These are phyloP conservation scores for Thymallus thymallus DNA, from an alignment of 2,113 vertebrate species.

Conservation along the genomic window DNA sequence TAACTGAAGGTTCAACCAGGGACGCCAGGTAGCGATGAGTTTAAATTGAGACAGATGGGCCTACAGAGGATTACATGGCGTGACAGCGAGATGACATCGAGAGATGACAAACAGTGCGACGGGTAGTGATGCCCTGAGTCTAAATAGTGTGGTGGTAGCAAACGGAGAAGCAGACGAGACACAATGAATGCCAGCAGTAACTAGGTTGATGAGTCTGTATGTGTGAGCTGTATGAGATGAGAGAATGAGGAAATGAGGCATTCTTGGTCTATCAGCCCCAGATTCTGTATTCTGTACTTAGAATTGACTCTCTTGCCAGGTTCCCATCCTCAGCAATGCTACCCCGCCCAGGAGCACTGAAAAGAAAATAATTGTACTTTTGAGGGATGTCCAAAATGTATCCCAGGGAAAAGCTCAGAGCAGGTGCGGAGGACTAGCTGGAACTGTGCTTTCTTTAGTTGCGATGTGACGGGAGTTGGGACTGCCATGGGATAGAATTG, in stretches of 20 bases:
- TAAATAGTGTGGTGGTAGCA: too few relatives aligned
- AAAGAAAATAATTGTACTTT: slow-evolving; percentile 17
- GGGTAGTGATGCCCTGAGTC: neutral
- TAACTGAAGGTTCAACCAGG: neutral
- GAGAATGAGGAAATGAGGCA: neutral
- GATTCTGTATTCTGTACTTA: too few relatives aligned
- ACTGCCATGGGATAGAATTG: slow-evolving; percentile 6
- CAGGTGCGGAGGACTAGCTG: slow-evolving; percentile 17
- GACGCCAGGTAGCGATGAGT: neutral
- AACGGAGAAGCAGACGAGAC: neutral
- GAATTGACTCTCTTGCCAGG: too few relatives aligned
- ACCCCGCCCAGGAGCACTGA: neutral
- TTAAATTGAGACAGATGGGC: neutral
- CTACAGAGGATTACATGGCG: neutral
- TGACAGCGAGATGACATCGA: too few relatives aligned
- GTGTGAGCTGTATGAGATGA: neutral
- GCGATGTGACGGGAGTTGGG: slow-evolving; percentile 29
- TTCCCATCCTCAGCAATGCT: too few relatives aligned
- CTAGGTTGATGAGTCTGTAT: neutral
- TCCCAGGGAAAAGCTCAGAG: slow-evolving; percentile 6
- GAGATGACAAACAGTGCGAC: neutral
- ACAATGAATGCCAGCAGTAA: neutral
- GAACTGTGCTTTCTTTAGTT: neutral
- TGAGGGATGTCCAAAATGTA: slow-evolving; percentile 18
- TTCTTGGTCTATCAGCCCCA: neutral